Evolutionary conservation across 2,888 invertebrate genomes (phyloP), one percentile per base, ranked within the genome.

Genomic region (Strigamia maritima): DNA sequence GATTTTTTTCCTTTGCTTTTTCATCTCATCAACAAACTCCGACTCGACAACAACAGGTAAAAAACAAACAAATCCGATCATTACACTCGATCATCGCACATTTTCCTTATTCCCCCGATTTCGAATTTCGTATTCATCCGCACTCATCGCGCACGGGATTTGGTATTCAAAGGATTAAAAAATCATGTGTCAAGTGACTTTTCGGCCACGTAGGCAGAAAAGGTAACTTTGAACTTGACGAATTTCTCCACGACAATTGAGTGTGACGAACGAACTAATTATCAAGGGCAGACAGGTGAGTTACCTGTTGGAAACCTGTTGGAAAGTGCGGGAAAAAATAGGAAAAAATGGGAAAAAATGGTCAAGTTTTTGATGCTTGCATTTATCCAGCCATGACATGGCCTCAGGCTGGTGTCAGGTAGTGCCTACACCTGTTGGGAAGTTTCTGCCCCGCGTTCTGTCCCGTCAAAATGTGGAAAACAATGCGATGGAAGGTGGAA

Each of bases 351-450:
- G 6, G 35, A 54, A 19, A n/a, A n/a, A n/a, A n/a, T n/a, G n/a
- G n/a, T n/a, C n/a, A 54, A 54, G n/a, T 54, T 70, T 70, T 28
- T 26, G 28, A 28, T 4, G 35, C 10, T 24, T 65, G 2, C 26
- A 14, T 26, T n/a, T 16, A 70, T 22, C 26, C 70, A 26, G 70
- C 70, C 70, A 70, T 70, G 70, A 70, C 70, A 70, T 26, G 7
- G 70, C 70, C 70, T 70, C 12, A 12, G 70, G 70, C 70, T 70
- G 70, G 70, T 70, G 70, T 70, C 70, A 70, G 70, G 70, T 70
- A 26, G 70, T 70, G 24, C 70, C 70, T 70, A 70, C 35, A 35
- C 70, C 70, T 70, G 70, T 26, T 70, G 24, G 28, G 12, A 70
- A 28, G 28, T 14, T 16, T 6, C 12, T 14, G 28, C 70, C 70